phyloP scores from a whole-genome alignment of 1,140 invertebrate species.

The Varroa destructor region DNA sequence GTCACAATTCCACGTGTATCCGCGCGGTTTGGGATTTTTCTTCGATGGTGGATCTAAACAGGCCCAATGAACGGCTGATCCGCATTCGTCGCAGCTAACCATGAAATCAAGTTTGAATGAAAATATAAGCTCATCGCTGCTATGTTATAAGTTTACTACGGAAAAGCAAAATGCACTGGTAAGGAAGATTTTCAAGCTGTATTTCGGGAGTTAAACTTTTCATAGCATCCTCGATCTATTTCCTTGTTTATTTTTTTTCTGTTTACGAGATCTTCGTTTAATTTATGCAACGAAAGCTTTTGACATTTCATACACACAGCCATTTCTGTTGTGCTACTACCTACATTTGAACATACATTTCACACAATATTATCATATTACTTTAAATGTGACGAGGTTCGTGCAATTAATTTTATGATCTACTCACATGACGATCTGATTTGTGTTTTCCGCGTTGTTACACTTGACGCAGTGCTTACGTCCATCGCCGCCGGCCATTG shows the following conservation, averaged over 20 bases:
- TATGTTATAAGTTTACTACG: slow-evolving; percentile 32
- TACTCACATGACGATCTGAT: slow-evolving; percentile 19
- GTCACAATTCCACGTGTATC: slow-evolving; percentile 88
- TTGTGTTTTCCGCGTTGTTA: background rate
- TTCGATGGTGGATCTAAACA: slow-evolving; percentile 82
- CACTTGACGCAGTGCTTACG: slow-evolving; percentile 21
- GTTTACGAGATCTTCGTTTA: too few relatives aligned
- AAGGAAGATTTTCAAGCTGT: background rate
- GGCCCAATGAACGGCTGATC: slow-evolving; percentile 73
- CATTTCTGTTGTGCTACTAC: too few relatives aligned
- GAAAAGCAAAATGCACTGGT: slow-evolving; percentile 29
- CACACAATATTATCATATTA: too few relatives aligned
- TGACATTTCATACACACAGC: too few relatives aligned
- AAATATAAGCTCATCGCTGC: slow-evolving; percentile 30
- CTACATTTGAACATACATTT: too few relatives aligned
- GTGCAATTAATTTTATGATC: too few relatives aligned
- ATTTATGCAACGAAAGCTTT: too few relatives aligned
- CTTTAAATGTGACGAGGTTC: too few relatives aligned
- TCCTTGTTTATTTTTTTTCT: too few relatives aligned
- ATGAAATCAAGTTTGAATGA: slow-evolving; percentile 33
- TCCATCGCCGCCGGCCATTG: too few relatives aligned
- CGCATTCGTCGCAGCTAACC: slow-evolving; percentile 75
- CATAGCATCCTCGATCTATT: too few relatives aligned
- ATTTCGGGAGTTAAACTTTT: too few relatives aligned
- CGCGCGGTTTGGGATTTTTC: slow-evolving; percentile 78